Base-by-base conservation (phyloP, 2,797 vertebrate genomes). In the Clamator glandarius region DNA sequence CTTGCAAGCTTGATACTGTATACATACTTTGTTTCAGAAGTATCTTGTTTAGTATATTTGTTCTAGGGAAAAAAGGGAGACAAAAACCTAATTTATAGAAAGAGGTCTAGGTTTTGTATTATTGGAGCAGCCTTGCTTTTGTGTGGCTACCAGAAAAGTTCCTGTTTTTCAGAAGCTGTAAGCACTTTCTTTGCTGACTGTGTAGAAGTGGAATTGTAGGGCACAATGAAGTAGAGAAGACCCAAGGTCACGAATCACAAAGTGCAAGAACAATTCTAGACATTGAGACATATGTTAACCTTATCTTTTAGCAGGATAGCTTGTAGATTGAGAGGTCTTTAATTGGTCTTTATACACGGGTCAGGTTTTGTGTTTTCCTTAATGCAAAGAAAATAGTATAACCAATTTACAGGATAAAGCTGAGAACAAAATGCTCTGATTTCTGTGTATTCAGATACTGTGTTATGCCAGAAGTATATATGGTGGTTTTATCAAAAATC, bases 231-330 rank as follows among this genome's bases (percentile, higher is more conserved):
- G 54, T 48, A 57, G 50, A 96, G 70, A 92, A 35, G 64, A 92
- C 75, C 67, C 1, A 8, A 87, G 62, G 67, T 96, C 83, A 84
- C 51, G 70, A 90, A 87, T 82, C 59, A 86, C 44, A 29, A 77
- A 86, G 62, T 1, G 0, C 26, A 79, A 86, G 84, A 94, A 59
- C 89, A 89, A 73, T 92, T 94, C 67, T 79, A 84, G 80, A 75
- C 70, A 54, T 78, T 50, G 54, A 95, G 64, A 94, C 51, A 39
- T 78, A 83, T 74, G 67, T 80, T 95, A 91, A 96, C 94, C 73
- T 95, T 7, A 3, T 91, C 55, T 59, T 73, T 94, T 96, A 88
- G 76, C 51, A 63, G 63, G 79, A 63, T 72, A 41, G 50, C 59
- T 91, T 89, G 74, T 74, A 88, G 87, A 73, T 70, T 81, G 78